Evolutionary conservation across 1,140 invertebrate genomes (phyloP), one percentile per base, ranked within the genome.

Genomic region (Phortica variegata): DNA sequence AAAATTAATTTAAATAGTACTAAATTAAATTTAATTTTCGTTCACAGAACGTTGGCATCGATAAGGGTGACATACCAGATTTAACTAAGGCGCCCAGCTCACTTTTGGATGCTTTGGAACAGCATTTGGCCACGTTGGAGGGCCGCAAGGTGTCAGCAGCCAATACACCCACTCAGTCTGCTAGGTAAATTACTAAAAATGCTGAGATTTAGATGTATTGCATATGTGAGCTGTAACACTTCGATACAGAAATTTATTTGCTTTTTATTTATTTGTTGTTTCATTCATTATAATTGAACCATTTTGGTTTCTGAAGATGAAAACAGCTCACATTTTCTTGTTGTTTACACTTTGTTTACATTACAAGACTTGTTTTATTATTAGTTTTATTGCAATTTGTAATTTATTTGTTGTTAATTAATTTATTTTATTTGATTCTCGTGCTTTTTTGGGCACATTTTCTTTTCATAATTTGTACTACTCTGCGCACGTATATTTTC

Each of bases 61-160:
- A 98, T 78, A 97, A 96, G 79, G 95, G 95, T 31, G 96, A 98
- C 68, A 98, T 99, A 79, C 97, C 97, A 38, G 97, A 99, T 79
- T 83, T 99, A 52, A 97, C 95, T 2, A 97, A 97, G 84, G 95
- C 96, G n/a, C 97, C 97, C 0, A 96, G 95, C 75, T 98, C 95
- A 79, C 81, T 99, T 38, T 77, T 99, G 39, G 97, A 99, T 79
- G 97, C 97, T 1, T 80, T 99, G 41, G 97, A 99, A 75, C 91
- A 95, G 58, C 97, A 99, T 80, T 83, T 99, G 38, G 89, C 87
- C 18, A 85, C 90, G 1, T 73, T 99, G 20, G 97, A 99, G 76
- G 95, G 94, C 36, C 91, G 90, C 65, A 97, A 96, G 79, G 84
- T 85, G 9, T 89, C 89, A 5, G 85, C 87, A 16, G 87, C 88